phyloP scores from a whole-genome alignment of 2,797 vertebrate genomes.

The Gastrophryne carolinensis region DNA sequence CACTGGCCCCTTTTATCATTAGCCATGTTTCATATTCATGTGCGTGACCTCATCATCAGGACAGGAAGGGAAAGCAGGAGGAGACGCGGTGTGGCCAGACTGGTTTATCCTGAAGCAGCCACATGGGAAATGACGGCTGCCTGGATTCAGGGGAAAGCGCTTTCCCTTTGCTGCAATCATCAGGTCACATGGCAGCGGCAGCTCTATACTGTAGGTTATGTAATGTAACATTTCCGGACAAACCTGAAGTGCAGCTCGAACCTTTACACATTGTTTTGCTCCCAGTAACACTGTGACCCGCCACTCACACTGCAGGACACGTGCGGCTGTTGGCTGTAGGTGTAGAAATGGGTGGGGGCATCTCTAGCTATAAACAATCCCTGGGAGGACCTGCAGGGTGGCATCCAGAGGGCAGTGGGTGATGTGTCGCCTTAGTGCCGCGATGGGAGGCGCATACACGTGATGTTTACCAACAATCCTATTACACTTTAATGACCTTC shows the following conservation, averaged over 20 bases:
- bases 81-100: too few species aligned
- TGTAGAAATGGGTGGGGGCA: background rate
- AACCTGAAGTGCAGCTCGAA: background rate
- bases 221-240: background rate
- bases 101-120: too few species aligned
- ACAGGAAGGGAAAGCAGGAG: too few species aligned
- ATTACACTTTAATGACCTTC: background rate
- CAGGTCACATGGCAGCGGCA: background rate
- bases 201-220: background rate
- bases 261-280: background rate
- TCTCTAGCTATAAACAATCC: background rate
- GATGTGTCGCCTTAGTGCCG: background rate
- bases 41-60: too few species aligned
- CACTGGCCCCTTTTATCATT: too few species aligned
- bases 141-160: background rate
- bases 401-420: background rate
- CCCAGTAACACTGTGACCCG: background rate
- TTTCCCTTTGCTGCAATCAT: background rate
- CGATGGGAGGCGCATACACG: background rate
- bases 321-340: constrained; percentile 14
- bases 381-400: too few species aligned
- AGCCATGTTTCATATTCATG: too few species aligned
- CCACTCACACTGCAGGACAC: constrained; percentile 4
- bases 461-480: background rate
- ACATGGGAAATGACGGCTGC: too few species aligned